Evolutionary conservation across 2,797 vertebrate species (phyloP).

Genomic region (Chaenodraco wilsoni): DNA sequence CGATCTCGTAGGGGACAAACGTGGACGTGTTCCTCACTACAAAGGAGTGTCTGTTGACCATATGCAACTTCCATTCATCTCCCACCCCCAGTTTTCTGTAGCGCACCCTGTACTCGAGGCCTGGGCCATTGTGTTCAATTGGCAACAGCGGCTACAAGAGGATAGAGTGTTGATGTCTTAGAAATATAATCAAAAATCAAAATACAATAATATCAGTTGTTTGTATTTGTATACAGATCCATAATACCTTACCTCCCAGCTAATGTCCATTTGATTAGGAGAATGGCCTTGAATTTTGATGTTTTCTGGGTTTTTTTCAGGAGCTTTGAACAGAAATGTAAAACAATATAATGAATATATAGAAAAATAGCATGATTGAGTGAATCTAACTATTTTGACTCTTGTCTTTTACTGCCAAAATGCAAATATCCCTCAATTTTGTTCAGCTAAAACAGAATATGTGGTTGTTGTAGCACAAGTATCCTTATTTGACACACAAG

Average conservation of each 20-base stretch:
- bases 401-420: neutral
- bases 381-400: neutral
- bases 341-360: neutral
- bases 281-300: slow-evolving; percentile 89
- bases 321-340: slow-evolving; percentile 82
- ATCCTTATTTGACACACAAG: slow-evolving; percentile 16
- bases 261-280: slow-evolving; percentile 94
- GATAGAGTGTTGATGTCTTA: slow-evolving; percentile 13
- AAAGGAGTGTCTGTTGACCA: slow-evolving; percentile 86
- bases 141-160: slow-evolving; percentile 86
- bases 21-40: slow-evolving; percentile 88
- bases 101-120: slow-evolving; percentile 92
- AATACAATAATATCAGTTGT: neutral
- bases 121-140: slow-evolving; percentile 90
- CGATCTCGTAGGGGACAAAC: slow-evolving; percentile 93
- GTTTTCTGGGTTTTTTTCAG: slow-evolving; percentile 92
- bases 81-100: slow-evolving; percentile 87
- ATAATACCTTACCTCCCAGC: slow-evolving; percentile 89
- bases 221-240: neutral
- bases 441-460: neutral
- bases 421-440: neutral
- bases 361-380: neutral
- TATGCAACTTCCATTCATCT: slow-evolving; percentile 86
- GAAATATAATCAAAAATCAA: neutral
- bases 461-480: neutral